Evolutionary conservation across 2,113 vertebrate genomes (phyloP).

Genomic region (Nicator chloris): DNA sequence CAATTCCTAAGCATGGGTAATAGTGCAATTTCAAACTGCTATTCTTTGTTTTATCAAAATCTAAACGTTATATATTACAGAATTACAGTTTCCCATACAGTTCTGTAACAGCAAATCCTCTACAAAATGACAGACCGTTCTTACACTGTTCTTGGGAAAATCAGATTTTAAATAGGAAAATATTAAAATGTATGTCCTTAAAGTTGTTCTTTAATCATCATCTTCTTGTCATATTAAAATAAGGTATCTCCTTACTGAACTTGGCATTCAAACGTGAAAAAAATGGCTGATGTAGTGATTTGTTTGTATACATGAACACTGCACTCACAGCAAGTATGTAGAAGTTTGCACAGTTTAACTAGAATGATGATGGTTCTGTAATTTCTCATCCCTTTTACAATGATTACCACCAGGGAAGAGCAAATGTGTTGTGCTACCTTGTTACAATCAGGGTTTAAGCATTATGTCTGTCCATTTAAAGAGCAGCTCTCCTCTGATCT

Average conservation of each 20-base stretch:
- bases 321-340: not conserved
- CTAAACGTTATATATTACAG: not conserved
- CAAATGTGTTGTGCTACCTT: not conserved
- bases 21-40: not conserved
- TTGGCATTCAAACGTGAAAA: not conserved
- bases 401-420: not conserved
- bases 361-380: not conserved
- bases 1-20: not conserved
- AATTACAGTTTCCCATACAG: not conserved
- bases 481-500: not conserved
- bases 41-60: not conserved
- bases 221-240: not conserved
- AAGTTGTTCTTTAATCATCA: not conserved
- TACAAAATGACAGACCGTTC: not conserved
- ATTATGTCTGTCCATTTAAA: not conserved
- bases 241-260: not conserved
- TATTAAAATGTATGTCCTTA: not conserved
- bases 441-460: not conserved
- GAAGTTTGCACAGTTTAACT: not conserved
- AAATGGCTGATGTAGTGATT: not conserved
- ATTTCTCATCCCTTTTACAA: not conserved
- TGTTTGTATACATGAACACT: not conserved
- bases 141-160: not conserved
- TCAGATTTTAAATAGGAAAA: not conserved
- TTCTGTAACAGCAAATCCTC: not conserved